Evolutionary conservation across 2,797 vertebrate genomes (phyloP).

Genomic region (Calcarius lapponicus): DNA sequence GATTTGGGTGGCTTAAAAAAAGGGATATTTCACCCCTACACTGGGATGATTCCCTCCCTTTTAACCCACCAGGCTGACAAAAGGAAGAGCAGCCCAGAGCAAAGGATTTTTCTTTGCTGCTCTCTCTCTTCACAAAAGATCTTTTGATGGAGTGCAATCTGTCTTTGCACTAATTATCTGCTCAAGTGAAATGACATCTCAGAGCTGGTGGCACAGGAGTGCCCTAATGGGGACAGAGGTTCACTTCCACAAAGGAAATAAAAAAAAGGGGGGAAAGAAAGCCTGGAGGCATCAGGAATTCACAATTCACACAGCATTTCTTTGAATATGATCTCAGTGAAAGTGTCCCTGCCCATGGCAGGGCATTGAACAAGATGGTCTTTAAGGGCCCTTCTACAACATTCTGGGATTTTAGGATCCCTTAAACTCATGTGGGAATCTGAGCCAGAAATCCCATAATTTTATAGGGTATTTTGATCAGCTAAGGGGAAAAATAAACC

Average conservation of each 20-base stretch:
- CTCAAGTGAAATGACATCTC: not conserved
- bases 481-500: not conserved
- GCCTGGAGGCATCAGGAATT: not conserved
- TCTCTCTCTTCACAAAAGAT: not conserved
- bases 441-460: not conserved
- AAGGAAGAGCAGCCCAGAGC: not conserved
- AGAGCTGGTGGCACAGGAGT: not conserved
- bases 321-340: not conserved
- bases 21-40: not conserved
- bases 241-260: not conserved
- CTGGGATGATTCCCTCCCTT: not conserved
- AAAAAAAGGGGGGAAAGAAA: fast-evolving
- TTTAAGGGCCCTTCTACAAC: no score
- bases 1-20: not conserved
- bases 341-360: not conserved
- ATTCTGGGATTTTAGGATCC: not conserved
- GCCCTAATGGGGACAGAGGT: not conserved
- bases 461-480: not conserved
- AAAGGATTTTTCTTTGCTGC: not conserved
- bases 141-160: not conserved
- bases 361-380: fast-evolving
- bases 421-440: not conserved
- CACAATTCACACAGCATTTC: not conserved
- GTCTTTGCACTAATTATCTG: not conserved
- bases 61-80: not conserved